These are phyloP conservation scores for Protomyctophum bolini DNA, from an alignment of 2,113 vertebrate genomes.

Conservation along the genomic window DNA sequence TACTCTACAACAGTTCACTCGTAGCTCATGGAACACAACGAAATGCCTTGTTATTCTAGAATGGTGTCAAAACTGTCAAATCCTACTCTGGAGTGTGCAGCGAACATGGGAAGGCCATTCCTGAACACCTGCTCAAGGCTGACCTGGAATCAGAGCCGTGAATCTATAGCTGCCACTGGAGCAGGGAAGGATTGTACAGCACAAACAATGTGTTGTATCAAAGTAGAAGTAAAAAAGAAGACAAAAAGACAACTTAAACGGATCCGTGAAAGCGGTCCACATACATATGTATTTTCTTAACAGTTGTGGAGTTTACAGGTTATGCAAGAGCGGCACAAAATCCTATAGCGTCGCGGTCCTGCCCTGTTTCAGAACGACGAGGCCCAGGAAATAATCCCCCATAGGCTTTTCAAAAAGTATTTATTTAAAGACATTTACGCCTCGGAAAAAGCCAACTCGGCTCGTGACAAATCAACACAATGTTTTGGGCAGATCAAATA, in stretches of 20 bases:
- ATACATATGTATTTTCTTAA: neutral
- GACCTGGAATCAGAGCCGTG: slow-evolving; percentile 4
- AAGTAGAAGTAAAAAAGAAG: neutral
- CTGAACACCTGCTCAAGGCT: no score
- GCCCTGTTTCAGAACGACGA: no score
- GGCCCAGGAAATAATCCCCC: no score
- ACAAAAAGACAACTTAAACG: neutral
- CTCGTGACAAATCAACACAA: no score
- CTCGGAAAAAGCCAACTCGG: no score
- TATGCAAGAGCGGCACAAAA: no score
- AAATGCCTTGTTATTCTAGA: neutral
- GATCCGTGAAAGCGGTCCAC: neutral
- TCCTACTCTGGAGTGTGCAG: slow-evolving; percentile 3
- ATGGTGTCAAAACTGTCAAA: slow-evolving; percentile 2
- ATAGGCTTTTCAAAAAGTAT: no score
- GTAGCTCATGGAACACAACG: slow-evolving; percentile 25
- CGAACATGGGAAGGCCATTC: neutral
- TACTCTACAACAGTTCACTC: slow-evolving; percentile 27
- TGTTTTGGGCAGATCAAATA: no score
- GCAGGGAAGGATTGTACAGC: neutral
- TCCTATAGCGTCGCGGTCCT: no score
- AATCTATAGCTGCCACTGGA: slow-evolving; percentile 64
- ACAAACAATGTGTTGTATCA: neutral
- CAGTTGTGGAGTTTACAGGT: neutral
- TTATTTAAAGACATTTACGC: no score